These are phyloP conservation scores for Apoda limacodes DNA, from an alignment of 2,888 invertebrate genomes.

Conservation along the genomic window DNA sequence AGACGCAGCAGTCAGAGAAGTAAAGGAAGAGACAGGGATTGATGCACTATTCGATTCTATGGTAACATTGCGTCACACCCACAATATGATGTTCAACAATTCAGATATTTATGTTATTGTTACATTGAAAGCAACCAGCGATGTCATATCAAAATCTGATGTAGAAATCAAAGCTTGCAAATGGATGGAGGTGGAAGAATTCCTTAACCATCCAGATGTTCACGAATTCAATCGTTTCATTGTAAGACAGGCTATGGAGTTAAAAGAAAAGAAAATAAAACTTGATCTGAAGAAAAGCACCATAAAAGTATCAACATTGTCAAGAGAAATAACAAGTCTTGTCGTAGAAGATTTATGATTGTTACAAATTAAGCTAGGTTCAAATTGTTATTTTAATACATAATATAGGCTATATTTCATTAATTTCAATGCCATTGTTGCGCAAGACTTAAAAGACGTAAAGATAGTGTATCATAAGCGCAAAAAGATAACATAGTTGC, in stretches of 20 bases:
- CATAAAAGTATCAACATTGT: conserved; percentile 32
- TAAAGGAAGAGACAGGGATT: conserved; percentile 91
- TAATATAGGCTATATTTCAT: too few species aligned
- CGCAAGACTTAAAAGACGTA: too few species aligned
- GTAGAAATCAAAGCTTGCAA: conserved; percentile 81
- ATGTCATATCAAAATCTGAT: conserved; percentile 75
- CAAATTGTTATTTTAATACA: too few species aligned
- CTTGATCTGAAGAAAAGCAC: conserved; percentile 66
- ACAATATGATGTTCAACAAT: conserved; percentile 80
- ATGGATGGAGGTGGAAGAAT: conserved; percentile 88
- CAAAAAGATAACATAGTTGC: too few species aligned
- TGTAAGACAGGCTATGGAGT: conserved; percentile 74
- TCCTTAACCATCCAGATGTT: conserved; percentile 76
- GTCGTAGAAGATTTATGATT: conserved; percentile 37
- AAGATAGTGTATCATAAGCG: too few species aligned
- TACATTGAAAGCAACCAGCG: conserved; percentile 74
- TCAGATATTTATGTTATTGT: conserved; percentile 90
- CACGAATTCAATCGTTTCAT: conserved; percentile 78
- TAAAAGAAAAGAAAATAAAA: conserved; percentile 70
- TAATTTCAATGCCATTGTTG: too few species aligned
- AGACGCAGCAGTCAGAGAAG: conserved; percentile 87
- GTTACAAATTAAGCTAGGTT: conserved; percentile 9
- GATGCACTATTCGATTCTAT: conserved; percentile 80
- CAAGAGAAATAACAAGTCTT: conserved; percentile 44
- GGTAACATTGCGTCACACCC: conserved; percentile 82